These are phyloP conservation scores for Bombus polaris DNA, from an alignment of 1,140 invertebrate genomes.

Conservation along the genomic window DNA sequence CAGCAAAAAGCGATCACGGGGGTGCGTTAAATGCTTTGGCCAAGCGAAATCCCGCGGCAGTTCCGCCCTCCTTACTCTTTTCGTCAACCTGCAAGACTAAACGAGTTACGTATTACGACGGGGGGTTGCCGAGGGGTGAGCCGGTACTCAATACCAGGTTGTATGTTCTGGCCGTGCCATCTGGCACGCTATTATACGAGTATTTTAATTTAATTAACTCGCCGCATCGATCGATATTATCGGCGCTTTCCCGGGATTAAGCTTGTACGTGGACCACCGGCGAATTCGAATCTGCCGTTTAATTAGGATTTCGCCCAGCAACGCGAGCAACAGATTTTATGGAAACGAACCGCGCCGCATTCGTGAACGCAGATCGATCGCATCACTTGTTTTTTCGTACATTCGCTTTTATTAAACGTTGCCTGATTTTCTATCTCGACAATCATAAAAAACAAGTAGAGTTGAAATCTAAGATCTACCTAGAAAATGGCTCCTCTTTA, in stretches of 20 bases:
- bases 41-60: conserved; percentile 63
- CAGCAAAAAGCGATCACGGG: conserved; percentile 37
- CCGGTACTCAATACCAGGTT: conserved; percentile 76
- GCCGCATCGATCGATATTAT: conserved; percentile 82
- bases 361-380: conserved; percentile 36
- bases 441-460: background rate
- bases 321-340: conserved; percentile 80
- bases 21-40: conserved; percentile 77
- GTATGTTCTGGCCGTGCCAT: conserved; percentile 79
- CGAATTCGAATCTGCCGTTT: conserved; percentile 80
- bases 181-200: conserved; percentile 81
- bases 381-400: conserved; percentile 33
- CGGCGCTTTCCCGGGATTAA: conserved; percentile 80
- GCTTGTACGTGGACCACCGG: conserved; percentile 75
- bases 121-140: conserved; percentile 54
- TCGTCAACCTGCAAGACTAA: conserved; percentile 81
- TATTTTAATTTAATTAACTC: conserved; percentile 83
- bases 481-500: background rate
- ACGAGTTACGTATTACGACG: conserved; percentile 80
- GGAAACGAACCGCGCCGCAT: conserved; percentile 67
- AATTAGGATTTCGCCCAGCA: conserved; percentile 81
- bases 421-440: background rate
- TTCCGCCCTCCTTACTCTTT: conserved; percentile 50
- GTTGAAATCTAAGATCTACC: background rate
- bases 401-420: conserved; percentile 1